Evolutionary conservation across 2,113 vertebrate species (phyloP).

Genomic region (Crypturellus undulatus): DNA sequence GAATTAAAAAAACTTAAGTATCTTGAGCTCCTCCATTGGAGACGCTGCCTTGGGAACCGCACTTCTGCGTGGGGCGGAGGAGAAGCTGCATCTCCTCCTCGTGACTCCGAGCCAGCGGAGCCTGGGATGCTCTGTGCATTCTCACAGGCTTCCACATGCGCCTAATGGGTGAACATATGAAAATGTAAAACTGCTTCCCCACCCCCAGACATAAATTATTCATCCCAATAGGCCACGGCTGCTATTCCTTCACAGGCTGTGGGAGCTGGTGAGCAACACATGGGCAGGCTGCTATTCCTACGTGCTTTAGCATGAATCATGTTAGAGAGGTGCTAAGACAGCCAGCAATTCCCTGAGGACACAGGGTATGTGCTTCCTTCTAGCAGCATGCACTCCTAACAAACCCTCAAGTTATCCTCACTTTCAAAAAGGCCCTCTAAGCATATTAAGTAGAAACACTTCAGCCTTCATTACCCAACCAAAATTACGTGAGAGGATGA

Average conservation of each 20-base stretch:
- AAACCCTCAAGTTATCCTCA: not conserved
- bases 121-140: slow-evolving; percentile 51
- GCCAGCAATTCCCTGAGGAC: slow-evolving; percentile 18
- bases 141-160: slow-evolving; percentile 44
- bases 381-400: not conserved
- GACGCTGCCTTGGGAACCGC: not conserved
- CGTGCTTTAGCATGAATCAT: slow-evolving; percentile 37
- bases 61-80: not conserved
- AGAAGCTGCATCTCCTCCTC: slow-evolving; percentile 14
- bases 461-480: not conserved
- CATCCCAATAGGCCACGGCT: slow-evolving; percentile 12
- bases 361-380: not conserved
- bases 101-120: not conserved
- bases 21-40: not conserved
- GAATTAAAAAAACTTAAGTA: slow-evolving; percentile 46
- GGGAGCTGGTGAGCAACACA: not conserved
- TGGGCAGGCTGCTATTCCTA: slow-evolving; percentile 1
- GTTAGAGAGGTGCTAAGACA: slow-evolving; percentile 5
- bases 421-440: not conserved
- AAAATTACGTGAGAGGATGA: not conserved
- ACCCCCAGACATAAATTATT: slow-evolving; percentile 48
- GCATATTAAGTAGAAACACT: slow-evolving; percentile 18
- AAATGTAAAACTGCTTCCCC: slow-evolving; percentile 26
- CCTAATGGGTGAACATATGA: slow-evolving; percentile 49
- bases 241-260: not conserved